A percentile compares a stretch with the other conserved stretches of the same genome.
These are phyloP conservation scores for Euproctis similis DNA, from an alignment of 2,888 invertebrate genomes.

Conservation along the genomic window DNA sequence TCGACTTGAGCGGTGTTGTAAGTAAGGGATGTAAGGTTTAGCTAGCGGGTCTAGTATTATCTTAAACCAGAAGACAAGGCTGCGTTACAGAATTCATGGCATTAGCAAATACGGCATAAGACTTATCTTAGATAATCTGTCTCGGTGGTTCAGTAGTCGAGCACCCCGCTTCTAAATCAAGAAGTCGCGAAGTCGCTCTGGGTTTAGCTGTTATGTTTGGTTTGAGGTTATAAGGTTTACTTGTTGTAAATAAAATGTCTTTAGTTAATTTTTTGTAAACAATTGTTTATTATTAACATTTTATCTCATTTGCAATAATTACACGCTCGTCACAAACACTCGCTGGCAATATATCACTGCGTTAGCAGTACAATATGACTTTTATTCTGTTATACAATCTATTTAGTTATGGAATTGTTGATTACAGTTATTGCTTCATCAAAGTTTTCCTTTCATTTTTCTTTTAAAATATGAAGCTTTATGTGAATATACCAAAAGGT, in stretches of 20 bases:
- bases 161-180: no score
- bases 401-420: conserved; percentile 68
- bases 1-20: no score
- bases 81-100: no score
- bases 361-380: conserved; percentile 66
- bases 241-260: conserved; percentile 45
- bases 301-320: conserved; percentile 66
- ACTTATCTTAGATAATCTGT: no score
- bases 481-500: conserved; percentile 71
- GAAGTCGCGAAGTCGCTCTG: no score
- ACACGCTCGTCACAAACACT: conserved; percentile 63
- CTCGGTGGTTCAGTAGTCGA: no score
- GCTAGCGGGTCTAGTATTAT: no score
- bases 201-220: no score
- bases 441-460: conserved; percentile 68
- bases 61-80: no score
- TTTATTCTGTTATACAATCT: conserved; percentile 58
- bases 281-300: conserved; percentile 78
- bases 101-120: no score
- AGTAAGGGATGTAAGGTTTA: no score
- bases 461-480: conserved; percentile 55
- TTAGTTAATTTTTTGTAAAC: conserved; percentile 72
- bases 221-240: no score
- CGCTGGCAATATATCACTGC: conserved; percentile 56
- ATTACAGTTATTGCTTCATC: conserved; percentile 42